Evolutionary conservation across 2,113 vertebrate genomes (phyloP), one percentile per base, ranked within the genome.

Genomic region (Macrotis lagotis): DNA sequence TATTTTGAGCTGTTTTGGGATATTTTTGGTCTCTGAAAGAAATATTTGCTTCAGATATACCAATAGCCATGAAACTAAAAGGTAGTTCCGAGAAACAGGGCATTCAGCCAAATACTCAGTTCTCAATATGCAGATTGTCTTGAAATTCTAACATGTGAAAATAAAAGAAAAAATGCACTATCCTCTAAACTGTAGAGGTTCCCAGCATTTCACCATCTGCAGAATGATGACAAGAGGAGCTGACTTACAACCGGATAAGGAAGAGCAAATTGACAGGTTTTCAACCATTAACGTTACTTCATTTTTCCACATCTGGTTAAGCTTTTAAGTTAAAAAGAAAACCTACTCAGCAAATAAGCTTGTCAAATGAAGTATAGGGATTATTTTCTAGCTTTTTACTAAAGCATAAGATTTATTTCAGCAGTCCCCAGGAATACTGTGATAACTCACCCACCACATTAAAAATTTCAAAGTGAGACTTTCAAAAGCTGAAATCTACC

Each of bases 331-430:
- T 48, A 83, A 31, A 49, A 47, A 92, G 89, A 74, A 47, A 3
- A 37, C 11, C 25, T 14, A 88, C 51, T 88, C 52, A 47, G 50
- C 8, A 92, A 89, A 90, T 12, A 53, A 12, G 50, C n/a, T 93
- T 92, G 50, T 59, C 59, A 74, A 25, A 55, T 90, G 50, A 53
- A 95, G 93, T 88, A 91, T 48, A 37, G 49, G 44, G 49, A 55
- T 51, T 89, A 91, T 47, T 51, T 90, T 44, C 50, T 44, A 24
- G 0, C 90, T 91, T 93, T 44, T 92, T 25, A 31, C 50, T 88
- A 49, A 91, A 49, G 12, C 25, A 0, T 50, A 8, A 94, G 83
- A 51, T 50, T 25, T 25, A 26, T 90, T 44, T 16, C 0, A 50
- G 26, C n/a, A 74, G 50, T 53, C 52, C 51, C 26, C 48, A 52